Base-by-base conservation (phyloP, 2,797 vertebrate species). In the Austrolebias charrua region DNA sequence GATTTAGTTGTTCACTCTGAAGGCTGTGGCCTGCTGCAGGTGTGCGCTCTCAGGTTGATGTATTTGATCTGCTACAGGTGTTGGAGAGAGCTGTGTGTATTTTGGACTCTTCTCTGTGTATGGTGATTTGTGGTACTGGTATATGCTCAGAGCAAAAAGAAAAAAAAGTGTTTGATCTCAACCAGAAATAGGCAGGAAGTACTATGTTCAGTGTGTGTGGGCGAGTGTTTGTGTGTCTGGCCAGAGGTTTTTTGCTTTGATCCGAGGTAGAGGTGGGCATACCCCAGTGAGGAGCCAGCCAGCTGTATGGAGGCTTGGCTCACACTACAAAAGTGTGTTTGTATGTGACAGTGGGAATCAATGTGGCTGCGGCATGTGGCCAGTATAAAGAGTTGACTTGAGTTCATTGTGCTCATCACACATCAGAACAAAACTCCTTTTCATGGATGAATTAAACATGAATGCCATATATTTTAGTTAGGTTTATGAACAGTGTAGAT, bases 211-310 rank as follows among this genome's bases (percentile, higher is more conserved):
- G 8, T 52, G 60, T 56, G 19, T 62, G 60, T 73, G 52, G 58
- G 63, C 52, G 31, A 66, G 33, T 55, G 43, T 57, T 33, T 71
- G 47, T 68, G 71, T 75, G 71, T 79, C 48, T 84, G 82, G 75
- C 73, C 72, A 80, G 69, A 82, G 76, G 73, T 82, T 81, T 86
- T 87, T 78, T 73, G 74, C 67, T 90, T 90, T 90, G 89, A 90
- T 90, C 87, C 76, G 24, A 66, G 40, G 55, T 66, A 75, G 75
- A 84, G 76, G 80, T 81, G 80, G 83, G 76, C 66, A 80, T 69
- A 79, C 69, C 64, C 81, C 66, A 73, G 63, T 63, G 63, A 76
- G 71, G 45, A 84, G 69, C 65, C 58, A 74, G 72, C 81, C 80
- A 82, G 61, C 57, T 60, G 75, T 78, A 80, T 65, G 68, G 67